Conservation (phyloP, 2,797 vertebrate genomes). For the Tiaroga cobitis region DNA sequence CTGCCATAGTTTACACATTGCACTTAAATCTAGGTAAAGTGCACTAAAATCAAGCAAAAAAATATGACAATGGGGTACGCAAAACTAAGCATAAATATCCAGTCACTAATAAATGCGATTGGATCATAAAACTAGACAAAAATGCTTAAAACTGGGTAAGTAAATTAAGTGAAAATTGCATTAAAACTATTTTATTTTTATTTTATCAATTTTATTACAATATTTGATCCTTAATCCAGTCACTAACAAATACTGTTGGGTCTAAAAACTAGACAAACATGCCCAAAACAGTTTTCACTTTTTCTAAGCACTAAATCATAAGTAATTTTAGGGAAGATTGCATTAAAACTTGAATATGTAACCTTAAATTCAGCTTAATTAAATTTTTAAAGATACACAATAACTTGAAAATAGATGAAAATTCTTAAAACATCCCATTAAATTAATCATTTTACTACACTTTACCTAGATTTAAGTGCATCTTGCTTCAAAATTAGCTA, state of each 20-base stretch:
- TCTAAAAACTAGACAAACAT: not conserved
- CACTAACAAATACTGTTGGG: not conserved
- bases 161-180: not conserved
- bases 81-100: conserved; percentile 35
- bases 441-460: too few relatives aligned
- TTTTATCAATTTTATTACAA: not conserved
- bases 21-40: not conserved
- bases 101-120: not conserved
- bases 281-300: too few relatives aligned
- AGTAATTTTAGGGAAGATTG: too few relatives aligned
- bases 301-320: too few relatives aligned
- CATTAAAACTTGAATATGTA: not conserved
- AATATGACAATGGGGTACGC: not conserved
- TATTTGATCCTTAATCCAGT: not conserved
- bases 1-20: not conserved
- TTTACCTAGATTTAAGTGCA: too few relatives aligned
- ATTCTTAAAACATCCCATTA: too few relatives aligned
- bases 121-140: not conserved
- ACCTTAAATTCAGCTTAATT: too few relatives aligned
- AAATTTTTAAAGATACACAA: not conserved
- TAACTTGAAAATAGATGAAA: not conserved
- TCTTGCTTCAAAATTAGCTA: too few relatives aligned
- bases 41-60: not conserved
- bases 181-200: not conserved
- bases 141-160: not conserved